Base-by-base conservation (phyloP, 2,888 invertebrate genomes). In the Dryobota labecula region DNA sequence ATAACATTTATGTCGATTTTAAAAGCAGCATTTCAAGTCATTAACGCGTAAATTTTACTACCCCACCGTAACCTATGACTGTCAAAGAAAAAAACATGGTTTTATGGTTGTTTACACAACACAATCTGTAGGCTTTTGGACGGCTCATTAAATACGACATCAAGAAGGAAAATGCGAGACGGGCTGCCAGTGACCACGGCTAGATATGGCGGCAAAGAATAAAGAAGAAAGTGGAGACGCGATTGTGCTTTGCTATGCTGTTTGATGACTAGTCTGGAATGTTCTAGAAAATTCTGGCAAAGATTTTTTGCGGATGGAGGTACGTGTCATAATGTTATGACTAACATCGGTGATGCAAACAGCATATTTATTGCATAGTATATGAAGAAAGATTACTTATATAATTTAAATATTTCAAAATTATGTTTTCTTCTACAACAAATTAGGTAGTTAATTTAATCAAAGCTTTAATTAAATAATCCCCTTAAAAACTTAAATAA, bases 121-220 rank as follows among this genome's bases (percentile, higher is more conserved):
- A 88, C 88, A 85, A 78, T 79, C 71, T 81, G 81, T 78, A 87
- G 71, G 80, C 84, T 78, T 69, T 86, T 76, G 75, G 75, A 93
- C 92, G 92, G 89, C 85, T 93, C 94, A 92, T 94, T 95, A 94
- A 95, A 93, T 90, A 88, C 89, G 85, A 89, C 92, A 90, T 92
- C 90, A 91, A 92, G 90, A 91, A 88, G 90, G 90, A 85, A 90
- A 91, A 83, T 86, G 84, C 76, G 84, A 84, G 82, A 77, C 74
- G 77, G 63, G 70, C 76, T 82, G 86, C 83, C 81, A 84, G 84
- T 84, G 87, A 86, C 84, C 87, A 82, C 84, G 84, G 66, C 68
- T 77, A 68, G 78, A 82, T 82, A 84, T 80, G 78, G 73, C 47
- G 80, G 51, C 89, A 89, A 78, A 86, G 90, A 89, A 41, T 81